A percentile compares a stretch with the other conserved stretches of the same genome.
phyloP scores from a whole-genome alignment of 2,113 vertebrate genomes.

The Amblyopsis rosae region DNA sequence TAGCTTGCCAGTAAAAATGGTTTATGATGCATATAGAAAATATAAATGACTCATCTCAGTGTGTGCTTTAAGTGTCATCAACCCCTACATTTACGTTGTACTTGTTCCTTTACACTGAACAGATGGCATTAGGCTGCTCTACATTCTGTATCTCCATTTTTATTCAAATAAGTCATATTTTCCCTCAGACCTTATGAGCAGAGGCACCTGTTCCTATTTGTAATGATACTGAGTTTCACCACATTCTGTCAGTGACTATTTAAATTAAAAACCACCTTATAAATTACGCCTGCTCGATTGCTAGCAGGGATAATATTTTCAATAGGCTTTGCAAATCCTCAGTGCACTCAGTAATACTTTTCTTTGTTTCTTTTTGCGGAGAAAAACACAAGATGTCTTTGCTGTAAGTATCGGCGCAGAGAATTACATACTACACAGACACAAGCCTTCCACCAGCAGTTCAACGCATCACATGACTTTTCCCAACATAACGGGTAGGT shows the following conservation, averaged over 20 bases:
- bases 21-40: conserved; percentile 23
- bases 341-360: too few relatives aligned
- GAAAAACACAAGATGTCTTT: too few relatives aligned
- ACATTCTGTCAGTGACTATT: conserved; percentile 2
- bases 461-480: not conserved
- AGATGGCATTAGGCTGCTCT: conserved; percentile 27
- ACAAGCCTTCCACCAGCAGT: not conserved
- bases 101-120: conserved; percentile 13
- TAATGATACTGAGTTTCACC: not conserved
- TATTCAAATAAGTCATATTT: conserved; percentile 5
- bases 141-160: conserved; percentile 6
- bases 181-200: conserved; percentile 24
- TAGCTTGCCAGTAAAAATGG: conserved; percentile 5
- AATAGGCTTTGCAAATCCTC: too few relatives aligned
- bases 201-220: not conserved
- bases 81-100: conserved; percentile 26
- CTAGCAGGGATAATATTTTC: too few relatives aligned
- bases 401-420: too few relatives aligned
- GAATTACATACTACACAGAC: not conserved
- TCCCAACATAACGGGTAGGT: not conserved
- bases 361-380: too few relatives aligned
- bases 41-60: conserved; percentile 21
- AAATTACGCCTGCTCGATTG: not conserved
- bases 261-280: not conserved
- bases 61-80: conserved; percentile 26